Evolutionary conservation across 1,140 invertebrate species (phyloP), one percentile per base, ranked within the genome.

Genomic region (Gyrodactylus bullatarudis): DNA sequence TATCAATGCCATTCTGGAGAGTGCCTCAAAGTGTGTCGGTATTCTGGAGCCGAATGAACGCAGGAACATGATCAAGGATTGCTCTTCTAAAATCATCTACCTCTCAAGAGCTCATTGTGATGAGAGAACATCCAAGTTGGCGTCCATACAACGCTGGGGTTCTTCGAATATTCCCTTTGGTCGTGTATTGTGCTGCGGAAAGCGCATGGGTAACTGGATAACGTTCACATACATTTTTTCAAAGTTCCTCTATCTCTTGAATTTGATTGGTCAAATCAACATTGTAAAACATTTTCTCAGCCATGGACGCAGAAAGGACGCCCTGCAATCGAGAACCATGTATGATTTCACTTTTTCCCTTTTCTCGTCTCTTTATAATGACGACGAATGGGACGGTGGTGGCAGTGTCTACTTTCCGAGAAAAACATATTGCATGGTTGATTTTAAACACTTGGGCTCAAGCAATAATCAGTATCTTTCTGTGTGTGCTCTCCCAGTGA

Each of bases 141-240:
- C 34, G 8, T n/a, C 8, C n/a, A n/a, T 54, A n/a, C 34, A 54
- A 54, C 34, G 34, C 34, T 54, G 34, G 34, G 34, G 34, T n/a
- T 54, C 34, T n/a, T 54, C 34, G 8, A 54, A 54, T 16, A 54
- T 54, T 16, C 34, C 34, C 34, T 54, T 8, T n/a, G 34, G 34
- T 54, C 34, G 34, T 8, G 34, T 54, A 16, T 54, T 54, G 34
- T 54, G 34, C 34, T 54, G 34, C 34, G 24, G 70, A 20, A 78
- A 78, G 70, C 73, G 78, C 2, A 77, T 76, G 0, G 79, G 79
- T 0, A 78, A 77, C 68, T 79, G 78, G 74, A 75, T 79, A 1
- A 77, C 76, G 0, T 76, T 76, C 1, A 75, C 78, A 54, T 80
- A 80, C 75, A 74, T 80, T 20, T 77, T 77, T 69, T 75, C 77